These are phyloP conservation scores for Micropoecilia bifurca DNA, from an alignment of 2,797 vertebrate genomes.

Conservation along the genomic window DNA sequence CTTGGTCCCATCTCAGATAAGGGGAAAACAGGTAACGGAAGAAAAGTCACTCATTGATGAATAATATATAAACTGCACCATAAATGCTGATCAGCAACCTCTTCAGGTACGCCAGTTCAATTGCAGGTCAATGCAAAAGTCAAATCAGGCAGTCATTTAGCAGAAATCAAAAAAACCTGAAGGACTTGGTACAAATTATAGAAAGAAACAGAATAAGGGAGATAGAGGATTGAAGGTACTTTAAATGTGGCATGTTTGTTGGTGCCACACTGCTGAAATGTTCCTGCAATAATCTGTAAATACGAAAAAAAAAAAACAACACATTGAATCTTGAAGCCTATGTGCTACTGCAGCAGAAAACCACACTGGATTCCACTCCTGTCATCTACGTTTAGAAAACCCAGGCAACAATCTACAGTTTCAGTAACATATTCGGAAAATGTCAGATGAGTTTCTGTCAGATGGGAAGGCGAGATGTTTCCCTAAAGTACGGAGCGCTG, in stretches of 20 bases:
- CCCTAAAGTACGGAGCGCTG: background rate
- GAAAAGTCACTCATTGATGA: background rate
- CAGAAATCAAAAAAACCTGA: background rate
- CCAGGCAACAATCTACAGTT: background rate
- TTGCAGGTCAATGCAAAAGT: background rate
- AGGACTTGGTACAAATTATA: background rate
- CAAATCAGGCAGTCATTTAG: background rate
- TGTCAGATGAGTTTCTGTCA: background rate
- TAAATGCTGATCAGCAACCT: background rate
- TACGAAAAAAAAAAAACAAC: background rate
- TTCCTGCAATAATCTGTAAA: background rate
- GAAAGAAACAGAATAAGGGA: background rate
- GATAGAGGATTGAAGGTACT: background rate
- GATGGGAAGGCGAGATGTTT: background rate
- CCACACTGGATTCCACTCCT: background rate
- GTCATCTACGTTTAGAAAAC: background rate
- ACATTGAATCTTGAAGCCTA: background rate
- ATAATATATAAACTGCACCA: background rate
- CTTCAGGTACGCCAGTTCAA: background rate
- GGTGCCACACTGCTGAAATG: background rate
- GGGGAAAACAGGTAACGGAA: background rate
- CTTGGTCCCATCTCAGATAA: background rate
- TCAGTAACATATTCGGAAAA: background rate
- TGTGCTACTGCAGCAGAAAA: background rate
- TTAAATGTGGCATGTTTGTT: background rate